A percentile compares a stretch with the other conserved stretches of the same genome.
These are phyloP conservation scores for Tipula vernalis DNA, from an alignment of 2,888 invertebrate genomes.

Conservation along the genomic window DNA sequence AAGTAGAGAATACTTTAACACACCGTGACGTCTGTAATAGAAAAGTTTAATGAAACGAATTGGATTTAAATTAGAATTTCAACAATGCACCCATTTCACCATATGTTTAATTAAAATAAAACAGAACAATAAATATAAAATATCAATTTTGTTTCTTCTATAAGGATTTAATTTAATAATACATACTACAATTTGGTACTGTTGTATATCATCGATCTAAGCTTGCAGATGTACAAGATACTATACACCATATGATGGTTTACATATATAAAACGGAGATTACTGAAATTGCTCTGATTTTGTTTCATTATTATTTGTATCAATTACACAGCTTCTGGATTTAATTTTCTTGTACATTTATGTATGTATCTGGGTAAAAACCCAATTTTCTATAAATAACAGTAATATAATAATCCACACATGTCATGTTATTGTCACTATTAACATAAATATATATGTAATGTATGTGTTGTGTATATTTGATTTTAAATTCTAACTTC, in stretches of 20 bases:
- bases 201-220: neutral
- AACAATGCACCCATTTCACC: neutral
- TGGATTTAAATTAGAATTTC: neutral
- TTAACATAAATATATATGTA: neutral
- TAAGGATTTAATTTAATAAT: neutral
- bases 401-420: neutral
- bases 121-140: neutral
- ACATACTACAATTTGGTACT: too few species aligned
- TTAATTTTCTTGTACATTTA: neutral
- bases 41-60: neutral
- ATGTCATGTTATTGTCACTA: slow-evolving; percentile 4
- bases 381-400: neutral
- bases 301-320: neutral
- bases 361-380: neutral
- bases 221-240: neutral
- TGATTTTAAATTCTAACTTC: neutral
- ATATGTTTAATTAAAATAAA: neutral
- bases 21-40: neutral
- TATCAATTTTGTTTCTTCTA: neutral
- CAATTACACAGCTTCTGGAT: neutral
- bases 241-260: neutral
- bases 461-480: neutral
- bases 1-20: neutral
- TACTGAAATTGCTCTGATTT: neutral
- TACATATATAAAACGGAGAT: neutral